Percentiles rank a stretch among this genome's conserved stretches.
These are phyloP conservation scores for Psittacula echo DNA, from an alignment of 2,797 vertebrate genomes.

Conservation along the genomic window DNA sequence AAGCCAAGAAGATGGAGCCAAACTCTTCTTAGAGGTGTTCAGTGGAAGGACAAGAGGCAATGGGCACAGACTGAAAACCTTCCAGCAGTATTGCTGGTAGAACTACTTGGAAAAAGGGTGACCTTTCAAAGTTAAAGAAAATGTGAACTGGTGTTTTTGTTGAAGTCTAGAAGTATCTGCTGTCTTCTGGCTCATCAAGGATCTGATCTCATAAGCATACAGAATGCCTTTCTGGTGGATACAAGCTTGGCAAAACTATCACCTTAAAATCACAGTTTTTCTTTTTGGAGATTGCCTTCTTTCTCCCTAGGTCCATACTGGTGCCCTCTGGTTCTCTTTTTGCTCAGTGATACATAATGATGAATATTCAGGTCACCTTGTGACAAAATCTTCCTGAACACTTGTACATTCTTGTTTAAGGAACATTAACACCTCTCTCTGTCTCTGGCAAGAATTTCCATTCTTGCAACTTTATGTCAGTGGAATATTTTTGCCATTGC, in stretches of 20 bases:
- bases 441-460: background rate
- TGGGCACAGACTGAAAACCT: background rate
- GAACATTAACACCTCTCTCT: background rate
- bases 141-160: background rate
- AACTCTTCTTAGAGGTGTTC: background rate
- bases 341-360: background rate
- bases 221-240: background rate
- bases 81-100: background rate
- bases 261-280: background rate
- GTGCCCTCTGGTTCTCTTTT: background rate
- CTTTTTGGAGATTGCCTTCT: background rate
- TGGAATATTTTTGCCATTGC: background rate
- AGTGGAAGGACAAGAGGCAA: background rate
- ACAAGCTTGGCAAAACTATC: background rate
- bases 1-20: background rate
- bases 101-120: background rate
- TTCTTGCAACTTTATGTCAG: background rate
- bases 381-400: background rate
- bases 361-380: background rate
- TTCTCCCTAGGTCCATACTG: background rate
- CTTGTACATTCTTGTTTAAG: background rate
- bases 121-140: background rate
- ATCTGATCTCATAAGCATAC: background rate
- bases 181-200: background rate
- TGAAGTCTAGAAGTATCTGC: background rate